A percentile compares a stretch with the other conserved stretches of the same genome.
Conservation (phyloP, 2,797 vertebrate genomes). For the Lophius americanus region DNA sequence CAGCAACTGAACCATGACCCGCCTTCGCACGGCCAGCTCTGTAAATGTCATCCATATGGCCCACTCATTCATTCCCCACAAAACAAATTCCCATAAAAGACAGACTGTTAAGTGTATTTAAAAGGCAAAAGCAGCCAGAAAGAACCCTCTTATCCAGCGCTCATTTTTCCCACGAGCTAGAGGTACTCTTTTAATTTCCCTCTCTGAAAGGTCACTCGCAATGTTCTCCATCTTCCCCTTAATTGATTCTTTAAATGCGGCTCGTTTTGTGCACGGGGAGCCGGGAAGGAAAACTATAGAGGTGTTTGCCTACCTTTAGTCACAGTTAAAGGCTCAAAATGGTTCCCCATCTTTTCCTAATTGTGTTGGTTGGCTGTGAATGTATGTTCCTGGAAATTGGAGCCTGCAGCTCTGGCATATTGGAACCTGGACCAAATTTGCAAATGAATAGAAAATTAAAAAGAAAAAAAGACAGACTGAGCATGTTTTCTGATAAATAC, state of each 20-base stretch:
- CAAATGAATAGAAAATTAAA: conserved; percentile 54
- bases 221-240: conserved; percentile 81
- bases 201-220: conserved; percentile 79
- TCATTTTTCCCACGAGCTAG: conserved; percentile 78
- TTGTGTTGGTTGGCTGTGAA: conserved; percentile 46
- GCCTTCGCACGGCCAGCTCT: conserved; percentile 61
- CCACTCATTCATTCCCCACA: conserved; percentile 72
- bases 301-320: conserved; percentile 70
- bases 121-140: conserved; percentile 77
- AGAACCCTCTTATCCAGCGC: conserved; percentile 69
- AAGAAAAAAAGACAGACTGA: conserved; percentile 32
- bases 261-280: conserved; percentile 54
- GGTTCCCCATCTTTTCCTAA: conserved; percentile 47
- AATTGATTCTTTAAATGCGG: conserved; percentile 85
- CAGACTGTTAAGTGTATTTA: conserved; percentile 78
- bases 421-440: conserved; percentile 51
- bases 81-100: conserved; percentile 79
- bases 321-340: conserved; percentile 60
- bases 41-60: conserved; percentile 76
- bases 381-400: conserved; percentile 37
- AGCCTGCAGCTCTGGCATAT: conserved; percentile 41
- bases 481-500: conserved; percentile 57
- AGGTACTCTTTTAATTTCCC: conserved; percentile 85
- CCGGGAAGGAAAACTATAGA: conserved; percentile 38
- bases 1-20: conserved; percentile 68